Conservation (phyloP, 2,888 invertebrate species). For the Drosophila peninsularis region DNA sequence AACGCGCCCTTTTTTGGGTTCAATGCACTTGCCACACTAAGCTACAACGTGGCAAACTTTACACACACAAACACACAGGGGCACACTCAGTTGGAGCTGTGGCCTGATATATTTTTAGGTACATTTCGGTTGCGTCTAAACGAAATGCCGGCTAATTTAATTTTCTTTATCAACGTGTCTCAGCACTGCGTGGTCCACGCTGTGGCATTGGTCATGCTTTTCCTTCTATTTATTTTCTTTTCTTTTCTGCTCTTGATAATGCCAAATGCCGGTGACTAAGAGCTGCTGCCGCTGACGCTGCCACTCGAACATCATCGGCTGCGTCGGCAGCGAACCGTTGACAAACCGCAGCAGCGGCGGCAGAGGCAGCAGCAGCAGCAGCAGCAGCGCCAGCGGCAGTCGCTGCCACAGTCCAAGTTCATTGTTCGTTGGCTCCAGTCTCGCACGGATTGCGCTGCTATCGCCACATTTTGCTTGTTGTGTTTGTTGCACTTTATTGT, state of each 20-base stretch:
- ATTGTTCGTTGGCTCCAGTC: conserved; percentile 72
- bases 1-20: conserved; percentile 63
- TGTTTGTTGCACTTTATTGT: conserved; percentile 25
- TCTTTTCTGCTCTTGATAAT: conserved; percentile 65
- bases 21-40: conserved; percentile 68
- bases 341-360: conserved; percentile 51
- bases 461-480: conserved; percentile 40
- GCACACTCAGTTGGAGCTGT: conserved; percentile 20
- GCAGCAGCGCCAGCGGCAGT: conserved; percentile 1
- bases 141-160: conserved; percentile 59
- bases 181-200: conserved; percentile 49
- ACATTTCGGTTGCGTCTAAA: conserved; percentile 48
- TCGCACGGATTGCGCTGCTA: conserved; percentile 63
- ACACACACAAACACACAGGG: conserved; percentile 36
- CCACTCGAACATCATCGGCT: conserved; percentile 40
- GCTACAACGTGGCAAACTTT: conserved; percentile 57
- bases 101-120: conserved; percentile 62
- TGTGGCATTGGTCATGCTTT: conserved; percentile 59
- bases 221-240: conserved; percentile 7
- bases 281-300: conserved; percentile 8
- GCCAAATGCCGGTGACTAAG: conserved; percentile 68
- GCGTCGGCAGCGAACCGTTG: conserved; percentile 72
- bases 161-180: conserved; percentile 60
- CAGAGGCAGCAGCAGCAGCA: conserved; percentile 7
- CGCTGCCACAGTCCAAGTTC: conserved; percentile 68